Evolutionary conservation across 2,113 vertebrate genomes (phyloP).

Genomic region (Canis aureus): DNA sequence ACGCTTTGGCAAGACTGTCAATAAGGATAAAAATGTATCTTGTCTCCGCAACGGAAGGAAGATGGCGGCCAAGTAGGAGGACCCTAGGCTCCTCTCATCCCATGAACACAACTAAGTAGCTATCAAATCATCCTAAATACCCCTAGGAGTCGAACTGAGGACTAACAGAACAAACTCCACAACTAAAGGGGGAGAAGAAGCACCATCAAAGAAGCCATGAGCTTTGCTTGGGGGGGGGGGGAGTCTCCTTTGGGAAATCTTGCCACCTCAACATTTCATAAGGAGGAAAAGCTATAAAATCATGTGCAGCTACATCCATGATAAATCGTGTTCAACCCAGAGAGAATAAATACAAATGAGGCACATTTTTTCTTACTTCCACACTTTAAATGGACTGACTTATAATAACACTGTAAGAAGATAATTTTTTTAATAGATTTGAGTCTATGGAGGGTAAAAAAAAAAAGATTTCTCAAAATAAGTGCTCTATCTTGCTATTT

Average conservation of each 20-base stretch:
- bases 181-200: background rate
- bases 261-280: background rate
- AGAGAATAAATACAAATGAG: background rate
- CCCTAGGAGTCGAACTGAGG: background rate
- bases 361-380: background rate
- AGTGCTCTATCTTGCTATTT: background rate
- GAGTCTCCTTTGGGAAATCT: background rate
- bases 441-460: background rate
- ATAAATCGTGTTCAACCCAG: background rate
- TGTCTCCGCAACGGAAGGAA: background rate
- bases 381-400: background rate
- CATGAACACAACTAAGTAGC: background rate
- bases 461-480: background rate
- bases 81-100: background rate
- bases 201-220: background rate
- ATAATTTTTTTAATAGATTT: background rate
- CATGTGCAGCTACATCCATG: background rate
- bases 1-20: constrained; percentile 68
- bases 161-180: background rate
- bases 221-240: background rate
- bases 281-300: background rate
- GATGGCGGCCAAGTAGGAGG: background rate
- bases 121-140: background rate
- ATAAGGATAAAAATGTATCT: constrained; percentile 73
- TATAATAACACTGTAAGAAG: background rate